Evolutionary conservation across 2,113 vertebrate species (phyloP), one percentile per base, ranked within the genome.

Genomic region (Neolamprologus variostigma): DNA sequence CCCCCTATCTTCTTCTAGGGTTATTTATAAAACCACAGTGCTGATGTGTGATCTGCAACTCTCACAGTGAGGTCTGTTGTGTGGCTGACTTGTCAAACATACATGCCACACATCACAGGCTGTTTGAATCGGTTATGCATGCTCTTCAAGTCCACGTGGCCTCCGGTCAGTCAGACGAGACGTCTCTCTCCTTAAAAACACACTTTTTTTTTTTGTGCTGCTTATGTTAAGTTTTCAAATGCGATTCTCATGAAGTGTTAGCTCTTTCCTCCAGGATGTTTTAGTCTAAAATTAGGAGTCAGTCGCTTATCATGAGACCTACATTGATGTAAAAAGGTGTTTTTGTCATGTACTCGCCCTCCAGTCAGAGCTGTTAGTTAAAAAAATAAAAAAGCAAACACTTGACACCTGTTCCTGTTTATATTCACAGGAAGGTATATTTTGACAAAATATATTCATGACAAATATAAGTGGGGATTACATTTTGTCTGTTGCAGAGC

Each of bases 201-300:
- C 21, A 19, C 13, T 9, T 31, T 4, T 28, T 4, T 28, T 17
- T 16, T 9, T 45, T 26, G 42, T 78, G 71, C 42, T 13, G 71
- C 26, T 78, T 31, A 19, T 47, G 42, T 35, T 10, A 5, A 0
- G 9, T 68, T 53, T 53, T 21, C 42, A 31, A 81, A 23, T 40
- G 23, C 0, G 0, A 42, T 68, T 54, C 45, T 53, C 35, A 8
- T 21, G 4, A 51, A 19, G 16, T 7, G 6, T 11, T 26, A n/a
- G 16, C 63, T 28, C 51, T 40, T 40, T 73, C 76, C 80, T 73
- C 37, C 80, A 84, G 88, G 31, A 85, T 42, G 10, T 40, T 55
- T 55, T 78, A 85, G 35, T 50, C 7, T 89, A 91, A 87, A 81
- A 47, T 84, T 87, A 83, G 88, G 45, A 86, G 80, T 82, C 87